Evolutionary conservation across 2,888 invertebrate species (phyloP).

Genomic region (Germaria angustata): DNA sequence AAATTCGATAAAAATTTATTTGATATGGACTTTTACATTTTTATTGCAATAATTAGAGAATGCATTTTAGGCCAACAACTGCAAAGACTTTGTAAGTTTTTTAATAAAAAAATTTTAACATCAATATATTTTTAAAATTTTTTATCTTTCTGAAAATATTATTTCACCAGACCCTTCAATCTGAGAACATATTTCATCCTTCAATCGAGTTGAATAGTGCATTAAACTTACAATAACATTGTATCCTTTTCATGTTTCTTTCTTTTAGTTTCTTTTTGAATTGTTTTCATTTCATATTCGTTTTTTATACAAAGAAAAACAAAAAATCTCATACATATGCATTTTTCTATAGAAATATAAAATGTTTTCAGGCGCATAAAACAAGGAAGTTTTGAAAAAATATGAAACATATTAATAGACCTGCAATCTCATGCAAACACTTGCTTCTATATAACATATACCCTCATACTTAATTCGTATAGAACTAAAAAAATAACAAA

Average conservation of each 20-base stretch:
- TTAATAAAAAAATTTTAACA: too few relatives aligned
- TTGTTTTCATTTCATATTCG: constrained; percentile 33
- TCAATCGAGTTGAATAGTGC: constrained; percentile 30
- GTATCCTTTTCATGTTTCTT: constrained; percentile 42
- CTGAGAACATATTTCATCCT: background rate
- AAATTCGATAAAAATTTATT: too few relatives aligned
- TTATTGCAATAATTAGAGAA: too few relatives aligned
- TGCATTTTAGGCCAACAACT: too few relatives aligned
- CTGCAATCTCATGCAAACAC: background rate
- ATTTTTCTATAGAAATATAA: background rate
- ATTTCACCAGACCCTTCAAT: background rate
- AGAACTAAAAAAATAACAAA: background rate
- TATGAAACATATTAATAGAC: background rate
- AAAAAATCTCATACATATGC: constrained; percentile 9
- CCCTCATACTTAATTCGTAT: background rate
- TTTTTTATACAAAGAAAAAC: constrained; percentile 13
- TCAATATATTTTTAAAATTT: too few relatives aligned
- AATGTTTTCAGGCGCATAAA: constrained; percentile 39
- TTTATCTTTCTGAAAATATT: background rate
- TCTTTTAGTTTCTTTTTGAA: background rate
- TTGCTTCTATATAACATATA: background rate
- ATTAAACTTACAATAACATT: constrained; percentile 63
- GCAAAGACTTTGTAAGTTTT: too few relatives aligned
- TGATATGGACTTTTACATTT: too few relatives aligned
- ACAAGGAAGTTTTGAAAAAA: constrained; percentile 37